A percentile compares a stretch with the other conserved stretches of the same genome.
Conservation (phyloP, 2,797 vertebrate species). For the Oreochromis mossambicus region DNA sequence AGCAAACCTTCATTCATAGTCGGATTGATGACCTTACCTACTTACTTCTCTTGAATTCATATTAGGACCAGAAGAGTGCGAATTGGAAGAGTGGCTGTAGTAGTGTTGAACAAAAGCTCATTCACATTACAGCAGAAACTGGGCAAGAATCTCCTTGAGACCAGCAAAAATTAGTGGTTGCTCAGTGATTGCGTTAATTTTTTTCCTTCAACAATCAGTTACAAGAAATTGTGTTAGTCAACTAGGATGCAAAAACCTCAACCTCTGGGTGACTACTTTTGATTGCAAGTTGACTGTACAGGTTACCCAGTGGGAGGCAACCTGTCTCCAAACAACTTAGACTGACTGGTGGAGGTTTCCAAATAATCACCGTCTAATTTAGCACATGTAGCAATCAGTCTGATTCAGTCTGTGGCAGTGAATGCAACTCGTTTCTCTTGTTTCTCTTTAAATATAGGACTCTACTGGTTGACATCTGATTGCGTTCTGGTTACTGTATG, state of each 20-base stretch:
- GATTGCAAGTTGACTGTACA: neutral
- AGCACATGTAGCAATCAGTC: neutral
- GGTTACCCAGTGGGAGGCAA: neutral
- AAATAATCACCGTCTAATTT: neutral
- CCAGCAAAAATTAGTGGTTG: neutral
- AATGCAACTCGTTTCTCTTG: neutral
- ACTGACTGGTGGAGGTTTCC: neutral
- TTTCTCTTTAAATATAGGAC: neutral
- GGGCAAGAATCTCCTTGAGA: neutral
- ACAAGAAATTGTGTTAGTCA: neutral
- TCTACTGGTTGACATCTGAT: neutral
- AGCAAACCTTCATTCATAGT: neutral
- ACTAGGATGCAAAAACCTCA: neutral
- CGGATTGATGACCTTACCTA: neutral
- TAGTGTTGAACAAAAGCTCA: neutral
- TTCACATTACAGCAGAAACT: neutral
- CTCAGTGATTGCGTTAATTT: neutral
- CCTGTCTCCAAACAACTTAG: neutral
- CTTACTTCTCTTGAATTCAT: neutral
- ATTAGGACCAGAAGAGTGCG: neutral
- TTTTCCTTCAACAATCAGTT: neutral
- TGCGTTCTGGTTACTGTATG: neutral
- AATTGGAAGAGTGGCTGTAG: neutral
- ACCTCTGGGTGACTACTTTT: neutral
- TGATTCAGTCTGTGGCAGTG: neutral